phyloP scores from a whole-genome alignment of 2,113 vertebrate species.

The Sturnira hondurensis region DNA sequence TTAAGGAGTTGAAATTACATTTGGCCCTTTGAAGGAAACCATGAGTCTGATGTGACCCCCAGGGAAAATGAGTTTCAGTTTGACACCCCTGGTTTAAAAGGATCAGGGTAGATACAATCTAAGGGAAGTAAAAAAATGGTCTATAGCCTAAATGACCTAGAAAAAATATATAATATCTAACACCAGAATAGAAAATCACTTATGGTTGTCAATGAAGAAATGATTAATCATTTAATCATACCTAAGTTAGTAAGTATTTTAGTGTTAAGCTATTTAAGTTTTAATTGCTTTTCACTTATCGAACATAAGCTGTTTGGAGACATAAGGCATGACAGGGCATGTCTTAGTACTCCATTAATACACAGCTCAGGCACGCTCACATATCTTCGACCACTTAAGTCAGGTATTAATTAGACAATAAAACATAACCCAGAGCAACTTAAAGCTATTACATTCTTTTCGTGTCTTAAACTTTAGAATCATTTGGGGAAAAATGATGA shows the following conservation, averaged over 20 bases:
- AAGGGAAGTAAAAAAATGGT: slow-evolving; percentile 35
- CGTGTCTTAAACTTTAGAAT: not conserved
- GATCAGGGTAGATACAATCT: not conserved
- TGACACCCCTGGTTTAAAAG: not conserved
- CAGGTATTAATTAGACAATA: slow-evolving; percentile 28
- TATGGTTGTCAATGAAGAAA: not conserved
- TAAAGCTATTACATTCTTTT: not conserved
- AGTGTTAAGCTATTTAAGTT: slow-evolving; percentile 14
- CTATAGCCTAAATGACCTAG: not conserved
- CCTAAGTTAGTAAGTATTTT: slow-evolving; percentile 48
- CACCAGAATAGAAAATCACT: not conserved
- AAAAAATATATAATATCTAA: not conserved
- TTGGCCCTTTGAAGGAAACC: too few species aligned
- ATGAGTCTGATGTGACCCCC: too few species aligned
- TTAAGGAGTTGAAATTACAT: too few species aligned
- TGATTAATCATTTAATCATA: not conserved
- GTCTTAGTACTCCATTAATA: slow-evolving; percentile 37
- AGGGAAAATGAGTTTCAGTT: too few species aligned
- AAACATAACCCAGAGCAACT: slow-evolving; percentile 1
- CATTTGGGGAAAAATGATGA: not conserved
- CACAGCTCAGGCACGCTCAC: not conserved
- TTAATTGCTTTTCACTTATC: slow-evolving; percentile 13
- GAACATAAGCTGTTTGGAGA: slow-evolving; percentile 23
- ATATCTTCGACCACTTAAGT: slow-evolving; percentile 8
- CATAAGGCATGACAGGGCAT: not conserved